phyloP scores from a whole-genome alignment of 2,113 vertebrate species.

The Lepidothrix coronata region DNA sequence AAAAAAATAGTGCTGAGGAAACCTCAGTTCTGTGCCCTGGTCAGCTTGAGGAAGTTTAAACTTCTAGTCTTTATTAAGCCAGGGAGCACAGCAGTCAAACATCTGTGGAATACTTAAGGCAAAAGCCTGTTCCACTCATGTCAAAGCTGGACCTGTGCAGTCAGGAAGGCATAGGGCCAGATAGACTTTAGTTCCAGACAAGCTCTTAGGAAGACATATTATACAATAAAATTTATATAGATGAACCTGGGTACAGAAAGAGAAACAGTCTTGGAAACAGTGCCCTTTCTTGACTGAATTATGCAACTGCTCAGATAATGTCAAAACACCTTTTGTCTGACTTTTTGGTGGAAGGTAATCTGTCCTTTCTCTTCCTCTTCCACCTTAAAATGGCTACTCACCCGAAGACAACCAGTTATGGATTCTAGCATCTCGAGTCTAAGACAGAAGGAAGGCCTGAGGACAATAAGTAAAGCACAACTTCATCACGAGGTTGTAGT shows the following conservation, averaged over 20 bases:
- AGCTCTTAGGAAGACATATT: neutral
- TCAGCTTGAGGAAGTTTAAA: neutral
- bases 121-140: neutral
- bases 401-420: rapidly evolving
- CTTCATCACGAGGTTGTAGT: neutral
- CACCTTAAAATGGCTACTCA: neutral
- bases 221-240: neutral
- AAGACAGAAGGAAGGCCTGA: neutral
- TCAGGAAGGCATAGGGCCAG: neutral
- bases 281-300: neutral
- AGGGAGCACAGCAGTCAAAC: neutral
- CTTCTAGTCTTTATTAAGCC: neutral
- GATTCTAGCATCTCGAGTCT: neutral
- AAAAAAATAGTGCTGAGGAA: neutral
- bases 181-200: neutral
- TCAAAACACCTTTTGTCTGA: neutral
- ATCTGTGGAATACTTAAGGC: neutral
- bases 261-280: neutral
- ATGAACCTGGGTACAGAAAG: neutral
- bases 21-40: neutral
- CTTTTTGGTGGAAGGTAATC: neutral
- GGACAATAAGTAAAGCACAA: neutral
- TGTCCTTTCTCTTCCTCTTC: neutral
- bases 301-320: neutral
- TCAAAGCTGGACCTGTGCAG: neutral